phyloP scores from a whole-genome alignment of 1,140 invertebrate species.

The Hyphantria cunea region DNA sequence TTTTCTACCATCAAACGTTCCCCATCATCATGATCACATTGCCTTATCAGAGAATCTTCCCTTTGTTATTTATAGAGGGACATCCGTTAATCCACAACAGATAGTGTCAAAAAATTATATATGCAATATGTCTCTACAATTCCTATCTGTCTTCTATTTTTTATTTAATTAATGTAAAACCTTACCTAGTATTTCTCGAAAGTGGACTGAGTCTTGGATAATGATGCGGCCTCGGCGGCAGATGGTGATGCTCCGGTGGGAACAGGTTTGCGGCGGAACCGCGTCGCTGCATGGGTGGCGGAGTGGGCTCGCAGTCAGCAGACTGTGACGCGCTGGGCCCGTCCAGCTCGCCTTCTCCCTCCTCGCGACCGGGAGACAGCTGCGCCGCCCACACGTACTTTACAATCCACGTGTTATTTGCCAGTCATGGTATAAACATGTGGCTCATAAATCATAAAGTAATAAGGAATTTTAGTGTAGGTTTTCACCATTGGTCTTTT shows the following conservation, averaged over 20 bases:
- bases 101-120: no score
- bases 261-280: conserved; percentile 97
- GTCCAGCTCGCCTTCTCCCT: conserved; percentile 89
- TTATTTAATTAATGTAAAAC: no score
- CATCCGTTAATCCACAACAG: no score
- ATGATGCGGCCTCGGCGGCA: conserved; percentile 74
- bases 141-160: no score
- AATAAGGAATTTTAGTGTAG: background rate
- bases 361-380: conserved; percentile 91
- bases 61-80: no score
- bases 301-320: conserved; percentile 96
- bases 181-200: conserved; percentile 84
- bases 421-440: background rate
- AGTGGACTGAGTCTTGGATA: conserved; percentile 90
- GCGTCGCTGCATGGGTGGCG: conserved; percentile 92
- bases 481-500: no score
- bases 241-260: conserved; percentile 71
- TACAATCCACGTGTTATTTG: conserved; percentile 25
- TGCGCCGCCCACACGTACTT: conserved; percentile 57
- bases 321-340: conserved; percentile 92
- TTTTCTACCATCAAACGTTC: no score
- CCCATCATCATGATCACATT: no score
- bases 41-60: no score
- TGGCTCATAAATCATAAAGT: background rate
- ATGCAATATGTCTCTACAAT: no score